Evolutionary conservation across 1,140 invertebrate genomes (phyloP).

Genomic region (Drosophila dunni): DNA sequence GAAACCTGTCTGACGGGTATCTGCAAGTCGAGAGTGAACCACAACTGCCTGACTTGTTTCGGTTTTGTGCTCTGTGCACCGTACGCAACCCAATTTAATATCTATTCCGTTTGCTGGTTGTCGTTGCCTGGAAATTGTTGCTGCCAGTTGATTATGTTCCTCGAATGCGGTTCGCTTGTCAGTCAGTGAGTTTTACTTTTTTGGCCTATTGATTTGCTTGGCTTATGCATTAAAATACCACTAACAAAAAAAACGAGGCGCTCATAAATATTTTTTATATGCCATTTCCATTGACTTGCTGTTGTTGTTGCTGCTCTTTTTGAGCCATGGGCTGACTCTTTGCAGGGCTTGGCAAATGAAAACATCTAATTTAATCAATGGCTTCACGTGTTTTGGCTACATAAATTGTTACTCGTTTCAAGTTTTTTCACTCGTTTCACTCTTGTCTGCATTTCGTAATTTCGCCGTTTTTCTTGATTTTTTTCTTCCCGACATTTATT

Average conservation of each 20-base stretch:
- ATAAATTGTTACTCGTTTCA: constrained; percentile 61
- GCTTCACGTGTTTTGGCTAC: constrained; percentile 78
- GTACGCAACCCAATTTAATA: constrained; percentile 74
- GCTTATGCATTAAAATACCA: constrained; percentile 70
- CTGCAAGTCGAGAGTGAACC: too few relatives aligned
- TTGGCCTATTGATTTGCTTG: constrained; percentile 55
- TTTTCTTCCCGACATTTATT: constrained; percentile 64
- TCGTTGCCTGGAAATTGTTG: constrained; percentile 40
- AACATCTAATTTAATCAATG: constrained; percentile 80
- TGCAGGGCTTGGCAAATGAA: constrained; percentile 62
- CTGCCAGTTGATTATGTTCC: constrained; percentile 71
- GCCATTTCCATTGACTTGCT: constrained; percentile 54
- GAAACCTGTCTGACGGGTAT: too few relatives aligned
- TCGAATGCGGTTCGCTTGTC: constrained; percentile 55
- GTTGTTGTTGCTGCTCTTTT: constrained; percentile 19
- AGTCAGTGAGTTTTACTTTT: constrained; percentile 19
- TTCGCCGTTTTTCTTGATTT: constrained; percentile 22
- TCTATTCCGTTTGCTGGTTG: constrained; percentile 7
- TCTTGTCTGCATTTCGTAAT: constrained; percentile 70
- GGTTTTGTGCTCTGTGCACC: constrained; percentile 14
- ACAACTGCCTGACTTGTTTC: background rate
- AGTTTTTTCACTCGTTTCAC: constrained; percentile 27
- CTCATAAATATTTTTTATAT: constrained; percentile 80
- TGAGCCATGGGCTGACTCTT: constrained; percentile 19
- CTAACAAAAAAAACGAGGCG: constrained; percentile 45